These are phyloP conservation scores for Enteromius treurensis DNA, from an alignment of 2,797 vertebrate genomes.

Conservation along the genomic window DNA sequence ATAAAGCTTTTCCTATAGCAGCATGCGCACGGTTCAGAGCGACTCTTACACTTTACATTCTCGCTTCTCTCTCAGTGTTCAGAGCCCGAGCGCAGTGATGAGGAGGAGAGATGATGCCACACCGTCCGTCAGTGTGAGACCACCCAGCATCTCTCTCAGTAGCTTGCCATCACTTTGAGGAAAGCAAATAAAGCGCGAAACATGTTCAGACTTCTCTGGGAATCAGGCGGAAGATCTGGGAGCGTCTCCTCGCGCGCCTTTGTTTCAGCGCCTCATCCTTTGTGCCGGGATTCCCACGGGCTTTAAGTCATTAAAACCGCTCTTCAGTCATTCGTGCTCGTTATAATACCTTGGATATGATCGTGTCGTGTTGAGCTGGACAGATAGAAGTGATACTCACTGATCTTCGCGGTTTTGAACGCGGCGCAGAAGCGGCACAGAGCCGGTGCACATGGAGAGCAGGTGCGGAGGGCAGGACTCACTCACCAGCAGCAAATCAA, in stretches of 20 bases:
- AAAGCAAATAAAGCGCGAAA: neutral
- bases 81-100: conserved; percentile 12
- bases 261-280: conserved; percentile 21
- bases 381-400: conserved; percentile 47
- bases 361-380: neutral
- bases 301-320: neutral
- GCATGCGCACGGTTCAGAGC: conserved; percentile 55
- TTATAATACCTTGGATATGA: neutral
- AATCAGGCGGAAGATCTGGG: neutral
- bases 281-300: neutral
- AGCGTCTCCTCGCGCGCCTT: conserved; percentile 5
- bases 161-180: neutral
- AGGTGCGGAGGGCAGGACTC: neutral
- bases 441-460: conserved; percentile 5
- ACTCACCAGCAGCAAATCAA: conserved; percentile 16
- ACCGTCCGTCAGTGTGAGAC: neutral
- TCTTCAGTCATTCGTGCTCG: neutral
- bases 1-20: neutral
- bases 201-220: neutral
- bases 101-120: conserved; percentile 13
- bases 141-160: neutral
- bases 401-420: conserved; percentile 34
- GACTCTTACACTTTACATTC: conserved; percentile 65
- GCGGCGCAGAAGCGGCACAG: conserved; percentile 26
- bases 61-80: conserved; percentile 58